Evolutionary conservation across 1,140 invertebrate genomes (phyloP), one percentile per base, ranked within the genome.

Genomic region (Cydia amplana): DNA sequence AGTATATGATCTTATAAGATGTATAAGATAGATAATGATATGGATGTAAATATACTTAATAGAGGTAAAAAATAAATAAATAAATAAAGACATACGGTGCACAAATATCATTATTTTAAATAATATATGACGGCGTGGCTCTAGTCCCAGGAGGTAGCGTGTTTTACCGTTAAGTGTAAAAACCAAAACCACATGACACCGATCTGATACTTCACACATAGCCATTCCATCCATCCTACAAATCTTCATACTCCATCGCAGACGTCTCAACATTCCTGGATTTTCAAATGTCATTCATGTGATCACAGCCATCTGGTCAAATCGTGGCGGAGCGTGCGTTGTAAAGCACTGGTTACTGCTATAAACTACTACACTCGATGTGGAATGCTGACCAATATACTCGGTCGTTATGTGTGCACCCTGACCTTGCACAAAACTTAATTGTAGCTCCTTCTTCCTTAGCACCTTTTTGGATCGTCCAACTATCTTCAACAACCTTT

Each of bases 391-490:
- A 78, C 80, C 82, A 76, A 79, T 74, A 77, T 80, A 82, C 84
- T 46, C 32, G 80, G 85, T 85, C 77, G 80, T 88, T 76, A 83
- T 91, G 91, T 92, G 85, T 92, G 91, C 91, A 92, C 91, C 81
- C 85, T 84, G 83, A 90, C 85, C 82, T 80, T 82, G 87, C 89
- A 90, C 85, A 85, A 74, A 85, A 83, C 78, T 84, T n/a, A n/a
- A n/a, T n/a, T 78, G 82, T 92, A 91, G 89, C 76, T 88, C 89
- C 91, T 93, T 90, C 91, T 93, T 91, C 89, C 90, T 93, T 86
- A 85, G 86, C 88, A 93, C 89, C 90, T 93, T 93, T 91, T 84
- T 93, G 91, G 91, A 90, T 93, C 91, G 91, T 93, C 91, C 91
- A 93, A 91, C 85, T 85, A 83, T 84, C 83, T 84, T 81, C 73